phyloP scores from a whole-genome alignment of 2,888 invertebrate genomes.

The Eurytoma californica region DNA sequence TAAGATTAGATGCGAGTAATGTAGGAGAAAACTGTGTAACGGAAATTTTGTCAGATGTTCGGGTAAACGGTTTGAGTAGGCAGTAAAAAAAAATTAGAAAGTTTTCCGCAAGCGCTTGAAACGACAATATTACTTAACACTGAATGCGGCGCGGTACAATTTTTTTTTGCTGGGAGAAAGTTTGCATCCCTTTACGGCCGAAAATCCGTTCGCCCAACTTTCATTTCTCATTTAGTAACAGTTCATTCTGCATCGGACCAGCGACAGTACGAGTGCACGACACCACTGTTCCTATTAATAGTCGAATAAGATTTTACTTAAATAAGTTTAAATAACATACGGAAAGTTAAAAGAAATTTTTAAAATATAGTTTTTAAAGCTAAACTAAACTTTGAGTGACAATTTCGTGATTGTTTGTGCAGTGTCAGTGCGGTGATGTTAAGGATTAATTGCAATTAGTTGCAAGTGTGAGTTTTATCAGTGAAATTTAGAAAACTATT shows the following conservation, averaged over 20 bases:
- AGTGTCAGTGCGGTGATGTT: too few relatives aligned
- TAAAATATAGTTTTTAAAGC: too few relatives aligned
- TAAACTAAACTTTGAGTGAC: too few relatives aligned
- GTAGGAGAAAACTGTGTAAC: too few relatives aligned
- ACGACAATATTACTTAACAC: background rate
- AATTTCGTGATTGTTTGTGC: too few relatives aligned
- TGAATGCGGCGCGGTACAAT: background rate
- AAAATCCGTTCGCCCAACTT: conserved; percentile 27
- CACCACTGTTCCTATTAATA: background rate
- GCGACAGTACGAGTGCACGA: conserved; percentile 1
- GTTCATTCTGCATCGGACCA: conserved; percentile 37
- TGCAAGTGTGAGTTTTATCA: background rate
- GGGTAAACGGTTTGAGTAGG: background rate
- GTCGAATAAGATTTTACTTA: too few relatives aligned
- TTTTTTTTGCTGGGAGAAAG: conserved; percentile 55
- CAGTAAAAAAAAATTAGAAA: conserved; percentile 53
- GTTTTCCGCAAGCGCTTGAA: conserved; percentile 22
- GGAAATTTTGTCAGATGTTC: too few relatives aligned
- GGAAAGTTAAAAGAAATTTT: too few relatives aligned
- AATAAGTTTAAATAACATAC: background rate
- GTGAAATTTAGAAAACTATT: too few relatives aligned
- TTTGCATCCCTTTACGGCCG: conserved; percentile 37
- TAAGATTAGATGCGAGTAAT: too few relatives aligned
- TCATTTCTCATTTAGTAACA: conserved; percentile 37
- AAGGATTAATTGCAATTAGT: background rate